Evolutionary conservation across 2,797 vertebrate genomes (phyloP), one percentile per base, ranked within the genome.

Genomic region (Garrulus glandarius): DNA sequence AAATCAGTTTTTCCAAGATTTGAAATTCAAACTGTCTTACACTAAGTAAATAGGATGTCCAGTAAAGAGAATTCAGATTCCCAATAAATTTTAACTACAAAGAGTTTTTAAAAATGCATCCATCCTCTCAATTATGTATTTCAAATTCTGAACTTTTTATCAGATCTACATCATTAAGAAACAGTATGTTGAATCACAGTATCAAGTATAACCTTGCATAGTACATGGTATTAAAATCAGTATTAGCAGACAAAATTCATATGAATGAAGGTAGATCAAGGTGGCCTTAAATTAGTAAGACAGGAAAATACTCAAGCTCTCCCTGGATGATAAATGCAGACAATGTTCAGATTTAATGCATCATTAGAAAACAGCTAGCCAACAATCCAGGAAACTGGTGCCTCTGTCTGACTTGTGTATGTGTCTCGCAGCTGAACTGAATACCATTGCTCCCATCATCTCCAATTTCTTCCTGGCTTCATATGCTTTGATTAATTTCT

Each of bases 391-490:
- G 67, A 49, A 77, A 49, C 32, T 39, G 39, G 61, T 37, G 47
- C 6, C 21, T 68, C 5, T 70, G 46, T 69, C 72, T 90, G 29
- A 84, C 70, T 82, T 46, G 80, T 88, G 89, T 59, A 8, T 74
- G 24, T 96, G 60, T 87, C 87, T 98, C 96, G 27, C 94, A 99
- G 99, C 99, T 70, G 97, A 99, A 84, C 98, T 99, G 92, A 99
- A 99, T 29, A 95, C 97, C 88, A 99, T 99, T 5, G 99, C 99
- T 68, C 99, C 99, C 23, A 99, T 99, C 97, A 99, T 99, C 97
- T 99, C 99, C 69, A 99, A 99, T 98, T 99, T 99, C 97, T 99
- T 99, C 98, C 96, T 99, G 98, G 99, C 99, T 72, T 99, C 99
- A 1, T 99, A 99, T 0, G 99, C 99, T 14, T 98, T 99, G 96